These are phyloP conservation scores for Sepioteuthis lessoniana DNA, from an alignment of 2,888 invertebrate species.

Conservation along the genomic window DNA sequence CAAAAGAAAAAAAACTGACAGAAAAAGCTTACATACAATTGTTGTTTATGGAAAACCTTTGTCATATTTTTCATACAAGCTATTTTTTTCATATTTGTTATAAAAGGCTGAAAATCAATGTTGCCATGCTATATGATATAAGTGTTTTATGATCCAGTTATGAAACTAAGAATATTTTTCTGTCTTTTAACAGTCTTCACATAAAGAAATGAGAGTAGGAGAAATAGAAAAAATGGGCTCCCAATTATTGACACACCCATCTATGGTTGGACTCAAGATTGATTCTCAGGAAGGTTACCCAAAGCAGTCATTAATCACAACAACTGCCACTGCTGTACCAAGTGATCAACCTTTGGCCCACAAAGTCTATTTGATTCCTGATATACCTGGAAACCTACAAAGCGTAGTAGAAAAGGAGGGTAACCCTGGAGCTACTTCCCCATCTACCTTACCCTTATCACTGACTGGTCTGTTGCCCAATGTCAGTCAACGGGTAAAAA, in stretches of 20 bases:
- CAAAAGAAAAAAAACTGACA: too few relatives aligned
- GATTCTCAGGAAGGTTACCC: not conserved
- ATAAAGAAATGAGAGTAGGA: not conserved
- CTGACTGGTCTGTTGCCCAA: conserved; percentile 56
- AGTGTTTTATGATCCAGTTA: not conserved
- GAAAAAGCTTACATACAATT: too few relatives aligned
- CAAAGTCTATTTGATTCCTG: not conserved
- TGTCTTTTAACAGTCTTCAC: not conserved
- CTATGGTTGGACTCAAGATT: not conserved
- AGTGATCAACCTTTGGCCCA: not conserved
- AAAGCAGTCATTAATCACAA: not conserved
- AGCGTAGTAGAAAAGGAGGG: not conserved
- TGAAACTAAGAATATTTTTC: not conserved
- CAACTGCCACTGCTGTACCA: not conserved
- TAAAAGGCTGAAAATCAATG: too few relatives aligned
- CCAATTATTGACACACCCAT: not conserved
- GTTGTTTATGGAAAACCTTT: too few relatives aligned
- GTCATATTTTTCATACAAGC: too few relatives aligned
- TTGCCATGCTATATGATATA: not conserved
- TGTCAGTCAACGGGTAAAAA: conserved; percentile 64
- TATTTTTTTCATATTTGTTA: too few relatives aligned
- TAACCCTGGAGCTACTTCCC: not conserved
- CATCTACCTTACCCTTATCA: not conserved
- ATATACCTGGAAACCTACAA: not conserved
- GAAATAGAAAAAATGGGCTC: not conserved